These are phyloP conservation scores for Euplexia lucipara DNA, from an alignment of 2,888 invertebrate species.

Conservation along the genomic window DNA sequence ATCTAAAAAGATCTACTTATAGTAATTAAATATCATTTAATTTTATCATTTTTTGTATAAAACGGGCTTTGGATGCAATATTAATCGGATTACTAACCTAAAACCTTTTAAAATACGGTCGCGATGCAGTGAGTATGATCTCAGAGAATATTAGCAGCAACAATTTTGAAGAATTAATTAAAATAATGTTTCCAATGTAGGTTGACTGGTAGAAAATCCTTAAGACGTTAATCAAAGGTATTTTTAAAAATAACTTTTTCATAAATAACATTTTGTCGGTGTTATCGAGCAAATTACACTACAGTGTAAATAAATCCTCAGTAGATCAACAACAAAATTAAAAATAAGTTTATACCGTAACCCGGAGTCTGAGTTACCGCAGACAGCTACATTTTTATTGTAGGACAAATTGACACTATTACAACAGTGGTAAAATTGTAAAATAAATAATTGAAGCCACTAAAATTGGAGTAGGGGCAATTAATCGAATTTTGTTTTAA, in stretches of 20 bases:
- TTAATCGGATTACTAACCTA: conserved; percentile 25
- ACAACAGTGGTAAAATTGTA: conserved; percentile 51
- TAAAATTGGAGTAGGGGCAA: conserved; percentile 56
- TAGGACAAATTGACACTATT: conserved; percentile 59
- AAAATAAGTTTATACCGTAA: conserved; percentile 33
- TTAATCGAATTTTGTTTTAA: conserved; percentile 59
- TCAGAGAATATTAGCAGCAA: background rate
- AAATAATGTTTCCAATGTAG: too few species aligned
- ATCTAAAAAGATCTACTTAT: too few species aligned
- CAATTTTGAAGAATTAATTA: too few species aligned
- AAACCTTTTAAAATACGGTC: background rate
- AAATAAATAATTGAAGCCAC: conserved; percentile 59
- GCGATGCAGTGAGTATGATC: background rate
- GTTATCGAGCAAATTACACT: conserved; percentile 8
- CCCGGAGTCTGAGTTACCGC: conserved; percentile 30
- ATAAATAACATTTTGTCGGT: too few species aligned
- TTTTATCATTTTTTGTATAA: too few species aligned
- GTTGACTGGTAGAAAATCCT: too few species aligned
- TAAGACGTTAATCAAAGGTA: too few species aligned
- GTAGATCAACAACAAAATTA: conserved; percentile 28
- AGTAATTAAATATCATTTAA: too few species aligned
- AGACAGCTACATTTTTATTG: conserved; percentile 54
- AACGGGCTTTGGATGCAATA: conserved; percentile 25
- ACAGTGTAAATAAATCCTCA: conserved; percentile 19
- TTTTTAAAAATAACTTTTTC: too few species aligned